phyloP scores from a whole-genome alignment of 2,888 invertebrate species.

The Diogma glabrata region DNA sequence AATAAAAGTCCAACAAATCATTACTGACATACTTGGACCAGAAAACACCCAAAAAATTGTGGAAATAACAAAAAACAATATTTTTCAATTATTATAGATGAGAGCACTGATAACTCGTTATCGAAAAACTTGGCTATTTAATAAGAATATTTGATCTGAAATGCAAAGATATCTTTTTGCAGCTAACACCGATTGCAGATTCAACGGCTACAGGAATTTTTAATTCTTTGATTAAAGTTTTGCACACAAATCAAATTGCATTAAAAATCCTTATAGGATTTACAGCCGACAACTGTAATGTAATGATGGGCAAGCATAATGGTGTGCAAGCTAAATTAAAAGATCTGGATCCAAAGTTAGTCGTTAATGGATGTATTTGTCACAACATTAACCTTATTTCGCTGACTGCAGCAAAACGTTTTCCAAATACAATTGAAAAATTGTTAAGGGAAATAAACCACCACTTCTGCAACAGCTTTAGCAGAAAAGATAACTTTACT shows the following conservation, averaged over 20 bases:
- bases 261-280: constrained; percentile 12
- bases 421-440: neutral
- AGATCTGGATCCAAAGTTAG: constrained; percentile 11
- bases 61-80: constrained; percentile 11
- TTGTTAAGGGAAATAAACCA: neutral
- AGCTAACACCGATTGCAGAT: constrained; percentile 5
- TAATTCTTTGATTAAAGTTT: neutral
- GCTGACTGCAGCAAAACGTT: neutral
- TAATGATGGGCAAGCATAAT: constrained; percentile 14
- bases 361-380: constrained; percentile 12
- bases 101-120: constrained; percentile 14
- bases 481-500: constrained; percentile 12
- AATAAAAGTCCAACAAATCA: constrained; percentile 13
- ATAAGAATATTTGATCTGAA: constrained; percentile 11
- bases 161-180: constrained; percentile 11
- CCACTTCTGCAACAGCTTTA: constrained; percentile 14
- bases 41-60: constrained; percentile 7
- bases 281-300: constrained; percentile 14
- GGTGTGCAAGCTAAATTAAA: constrained; percentile 14
- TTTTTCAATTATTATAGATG: constrained; percentile 15
- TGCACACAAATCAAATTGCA: neutral
- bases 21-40: constrained; percentile 11
- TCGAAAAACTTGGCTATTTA: no score
- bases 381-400: constrained; percentile 10
- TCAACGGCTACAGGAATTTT: constrained; percentile 7